phyloP scores from a whole-genome alignment of 2,113 vertebrate genomes.

The Hyperopisus bebe region DNA sequence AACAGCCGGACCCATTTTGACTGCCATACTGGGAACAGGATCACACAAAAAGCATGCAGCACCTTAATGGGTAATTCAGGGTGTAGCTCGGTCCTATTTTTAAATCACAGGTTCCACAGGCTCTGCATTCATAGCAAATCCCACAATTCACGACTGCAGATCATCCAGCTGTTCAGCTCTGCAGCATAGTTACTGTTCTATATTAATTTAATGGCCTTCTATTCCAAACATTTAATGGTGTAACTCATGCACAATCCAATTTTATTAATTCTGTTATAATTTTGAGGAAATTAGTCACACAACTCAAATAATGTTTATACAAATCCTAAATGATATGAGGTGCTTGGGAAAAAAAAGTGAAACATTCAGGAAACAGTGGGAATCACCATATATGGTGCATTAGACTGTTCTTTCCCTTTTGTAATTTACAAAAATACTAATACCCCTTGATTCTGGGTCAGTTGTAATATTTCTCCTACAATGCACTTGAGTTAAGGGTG shows the following conservation, averaged over 20 bases:
- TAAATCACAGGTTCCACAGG: not conserved
- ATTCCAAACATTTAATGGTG: not conserved
- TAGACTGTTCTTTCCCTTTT: not conserved
- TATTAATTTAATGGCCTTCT: not conserved
- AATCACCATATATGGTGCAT: not conserved
- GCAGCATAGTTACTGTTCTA: not conserved
- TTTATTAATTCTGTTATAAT: constrained; percentile 3
- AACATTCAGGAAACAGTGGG: not conserved
- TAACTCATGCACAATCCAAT: not conserved
- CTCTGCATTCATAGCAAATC: not conserved
- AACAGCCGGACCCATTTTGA: not conserved
- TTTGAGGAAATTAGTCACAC: not conserved
- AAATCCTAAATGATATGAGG: not conserved
- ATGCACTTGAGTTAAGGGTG: not conserved
- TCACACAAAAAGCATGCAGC: not conserved
- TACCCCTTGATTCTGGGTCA: not conserved
- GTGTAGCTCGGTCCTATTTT: not conserved
- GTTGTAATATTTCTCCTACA: not conserved
- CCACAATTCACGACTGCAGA: not conserved
- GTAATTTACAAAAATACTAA: no score
- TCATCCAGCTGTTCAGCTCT: not conserved
- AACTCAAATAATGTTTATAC: not conserved
- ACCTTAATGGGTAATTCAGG: not conserved
- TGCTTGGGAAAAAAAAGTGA: not conserved
- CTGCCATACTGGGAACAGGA: not conserved